Conservation (phyloP, 2,797 vertebrate species). For the Tarsius wallacei region DNA sequence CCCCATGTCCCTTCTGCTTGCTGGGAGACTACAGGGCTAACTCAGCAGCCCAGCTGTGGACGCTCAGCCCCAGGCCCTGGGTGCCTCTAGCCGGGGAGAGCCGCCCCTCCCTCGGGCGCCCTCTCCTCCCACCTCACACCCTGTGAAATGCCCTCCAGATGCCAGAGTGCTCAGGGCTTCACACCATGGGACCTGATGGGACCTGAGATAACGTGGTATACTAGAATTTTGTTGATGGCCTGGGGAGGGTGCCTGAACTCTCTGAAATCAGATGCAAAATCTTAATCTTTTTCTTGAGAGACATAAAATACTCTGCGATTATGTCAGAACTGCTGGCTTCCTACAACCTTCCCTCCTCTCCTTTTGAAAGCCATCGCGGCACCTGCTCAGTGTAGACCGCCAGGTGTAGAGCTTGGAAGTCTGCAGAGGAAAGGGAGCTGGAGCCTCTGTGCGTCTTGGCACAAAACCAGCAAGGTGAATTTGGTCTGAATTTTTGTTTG, state of each 20-base stretch:
- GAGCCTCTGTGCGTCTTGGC: background rate
- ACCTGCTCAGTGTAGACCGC: background rate
- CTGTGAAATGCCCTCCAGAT: background rate
- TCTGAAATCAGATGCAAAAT: background rate
- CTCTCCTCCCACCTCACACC: background rate
- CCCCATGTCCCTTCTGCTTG: background rate
- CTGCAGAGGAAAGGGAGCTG: rapidly evolving
- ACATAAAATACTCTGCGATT: background rate
- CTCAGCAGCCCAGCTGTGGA: rapidly evolving
- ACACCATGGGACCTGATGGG: too few species aligned
- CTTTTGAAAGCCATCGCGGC: background rate
- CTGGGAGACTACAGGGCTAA: background rate
- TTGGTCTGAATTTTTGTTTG: background rate
- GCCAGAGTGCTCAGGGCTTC: background rate
- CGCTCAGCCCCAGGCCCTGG: background rate
- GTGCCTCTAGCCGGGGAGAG: background rate
- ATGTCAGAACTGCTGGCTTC: background rate
- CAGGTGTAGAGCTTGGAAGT: background rate
- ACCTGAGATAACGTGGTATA: too few species aligned
- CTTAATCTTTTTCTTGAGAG: background rate
- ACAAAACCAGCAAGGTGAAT: slow-evolving; percentile 1
- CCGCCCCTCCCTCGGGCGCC: background rate
- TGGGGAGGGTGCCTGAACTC: background rate
- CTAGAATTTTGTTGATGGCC: background rate
- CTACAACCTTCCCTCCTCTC: background rate